phyloP scores from a whole-genome alignment of 2,888 invertebrate genomes.

The Megamerina dolium region DNA sequence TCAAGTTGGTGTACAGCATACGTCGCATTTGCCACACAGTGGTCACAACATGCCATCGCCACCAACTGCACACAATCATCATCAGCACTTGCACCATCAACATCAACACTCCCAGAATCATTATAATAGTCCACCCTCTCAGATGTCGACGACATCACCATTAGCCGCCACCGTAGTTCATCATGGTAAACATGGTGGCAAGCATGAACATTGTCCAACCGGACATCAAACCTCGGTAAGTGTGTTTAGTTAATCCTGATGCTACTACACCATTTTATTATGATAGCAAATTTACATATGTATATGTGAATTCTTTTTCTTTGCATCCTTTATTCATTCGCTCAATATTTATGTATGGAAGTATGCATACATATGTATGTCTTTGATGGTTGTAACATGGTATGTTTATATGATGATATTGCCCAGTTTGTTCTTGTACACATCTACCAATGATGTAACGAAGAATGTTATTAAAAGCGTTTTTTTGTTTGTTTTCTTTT shows the following conservation, averaged over 20 bases:
- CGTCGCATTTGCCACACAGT: constrained; percentile 49
- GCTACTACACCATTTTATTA: too few relatives aligned
- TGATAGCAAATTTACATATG: too few relatives aligned
- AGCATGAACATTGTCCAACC: constrained; percentile 41
- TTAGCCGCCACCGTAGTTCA: constrained; percentile 16
- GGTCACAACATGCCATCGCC: constrained; percentile 50
- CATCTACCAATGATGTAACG: too few relatives aligned
- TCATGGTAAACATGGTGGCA: constrained; percentile 21
- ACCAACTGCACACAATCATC: constrained; percentile 41
- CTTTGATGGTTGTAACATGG: too few relatives aligned
- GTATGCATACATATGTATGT: too few relatives aligned
- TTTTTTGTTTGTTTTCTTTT: too few relatives aligned
- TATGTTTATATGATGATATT: too few relatives aligned
- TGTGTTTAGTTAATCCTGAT: constrained; percentile 1
- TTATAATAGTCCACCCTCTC: constrained; percentile 24
- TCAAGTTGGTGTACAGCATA: constrained; percentile 48
- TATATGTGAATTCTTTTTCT: too few relatives aligned
- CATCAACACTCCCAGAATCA: constrained; percentile 19
- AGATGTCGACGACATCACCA: constrained; percentile 20
- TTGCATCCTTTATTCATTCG: background rate
- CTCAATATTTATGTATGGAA: too few relatives aligned
- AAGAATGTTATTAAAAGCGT: too few relatives aligned
- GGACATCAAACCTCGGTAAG: constrained; percentile 44
- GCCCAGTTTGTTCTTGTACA: too few relatives aligned
- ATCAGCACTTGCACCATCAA: constrained; percentile 28